Evolutionary conservation across 2,113 vertebrate genomes (phyloP).

Genomic region (Ceratotherium simum): DNA sequence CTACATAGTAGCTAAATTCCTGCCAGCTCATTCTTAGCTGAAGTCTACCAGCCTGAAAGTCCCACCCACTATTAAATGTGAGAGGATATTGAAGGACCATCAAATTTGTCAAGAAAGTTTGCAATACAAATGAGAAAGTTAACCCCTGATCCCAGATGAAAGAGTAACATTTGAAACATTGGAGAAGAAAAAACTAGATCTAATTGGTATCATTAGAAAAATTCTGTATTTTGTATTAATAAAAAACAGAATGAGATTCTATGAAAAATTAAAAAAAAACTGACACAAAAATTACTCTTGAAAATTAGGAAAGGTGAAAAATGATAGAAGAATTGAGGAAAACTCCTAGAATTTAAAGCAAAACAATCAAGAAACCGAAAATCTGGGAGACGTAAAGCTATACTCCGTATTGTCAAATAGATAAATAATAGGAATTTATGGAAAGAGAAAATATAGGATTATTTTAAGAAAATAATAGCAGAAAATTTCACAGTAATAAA

Average conservation of each 20-base stretch:
- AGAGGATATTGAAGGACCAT: neutral
- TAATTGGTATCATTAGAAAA: neutral
- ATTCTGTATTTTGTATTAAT: neutral
- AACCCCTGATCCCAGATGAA: neutral
- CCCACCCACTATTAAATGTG: neutral
- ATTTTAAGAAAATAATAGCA: neutral
- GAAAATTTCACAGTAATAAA: neutral
- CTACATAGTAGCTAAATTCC: neutral
- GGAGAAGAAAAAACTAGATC: neutral
- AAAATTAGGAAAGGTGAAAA: neutral
- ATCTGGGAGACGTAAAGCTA: neutral
- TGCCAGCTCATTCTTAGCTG: neutral
- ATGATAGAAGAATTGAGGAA: neutral
- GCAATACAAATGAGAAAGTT: neutral
- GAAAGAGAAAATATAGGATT: neutral
- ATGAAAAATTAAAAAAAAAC: neutral
- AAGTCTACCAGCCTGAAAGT: neutral
- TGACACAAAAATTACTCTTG: neutral
- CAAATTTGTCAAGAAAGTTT: neutral
- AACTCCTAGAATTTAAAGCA: neutral
- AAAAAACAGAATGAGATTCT: neutral
- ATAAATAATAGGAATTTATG: neutral
- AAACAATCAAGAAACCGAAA: neutral
- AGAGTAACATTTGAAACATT: neutral
- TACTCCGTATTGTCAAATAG: neutral